Base-by-base conservation (phyloP, 2,797 vertebrate genomes). In the Dallia pectoralis region DNA sequence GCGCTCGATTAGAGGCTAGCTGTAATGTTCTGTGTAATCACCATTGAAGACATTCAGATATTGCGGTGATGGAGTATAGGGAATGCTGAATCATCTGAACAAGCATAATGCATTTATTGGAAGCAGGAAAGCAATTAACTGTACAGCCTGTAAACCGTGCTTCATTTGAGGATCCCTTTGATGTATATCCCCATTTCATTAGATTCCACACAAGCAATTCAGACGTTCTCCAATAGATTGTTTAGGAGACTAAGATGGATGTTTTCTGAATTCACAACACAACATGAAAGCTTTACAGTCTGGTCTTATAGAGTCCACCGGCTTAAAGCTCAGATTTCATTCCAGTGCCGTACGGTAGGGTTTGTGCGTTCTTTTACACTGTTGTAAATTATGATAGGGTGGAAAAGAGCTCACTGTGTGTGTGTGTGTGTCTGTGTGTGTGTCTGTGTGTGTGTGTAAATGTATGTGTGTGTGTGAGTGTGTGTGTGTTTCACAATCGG, bases 281-380 rank as follows among this genome's bases (percentile, higher is more conserved):
- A 29, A 74, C 65, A 88, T 87, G 91, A 89, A 68, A 48, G 69
- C 75, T 85, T 89, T 79, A 84, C 71, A 44, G 84, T 86, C 85
- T 66, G 85, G 88, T 85, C 82, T 77, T 40, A 51, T 70, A 33
- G 44, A 85, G 84, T 88, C 81, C 72, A 18, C 71, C 74, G 67
- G 74, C 83, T 76, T 84, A 79, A 49, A 30, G 30, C 32, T 25
- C 69, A 84, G 84, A 86, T 85, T 84, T 79, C 81, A 84, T 87
- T 82, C 81, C 8, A 1, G 29, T 30, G 73, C 76, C 74, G 77
- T 82, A 82, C 87, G 88, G 88, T 75, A 66, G 76, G 84, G 69
- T 44, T 74, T 33, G 75, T 51, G 25, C 1, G 22, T 12, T 59
- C 22, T 27, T 59, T 59, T 69, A 56, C 80, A 75, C 69, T 14